Conservation (phyloP, 1,140 invertebrate species). For the Drosophila albomicans region DNA sequence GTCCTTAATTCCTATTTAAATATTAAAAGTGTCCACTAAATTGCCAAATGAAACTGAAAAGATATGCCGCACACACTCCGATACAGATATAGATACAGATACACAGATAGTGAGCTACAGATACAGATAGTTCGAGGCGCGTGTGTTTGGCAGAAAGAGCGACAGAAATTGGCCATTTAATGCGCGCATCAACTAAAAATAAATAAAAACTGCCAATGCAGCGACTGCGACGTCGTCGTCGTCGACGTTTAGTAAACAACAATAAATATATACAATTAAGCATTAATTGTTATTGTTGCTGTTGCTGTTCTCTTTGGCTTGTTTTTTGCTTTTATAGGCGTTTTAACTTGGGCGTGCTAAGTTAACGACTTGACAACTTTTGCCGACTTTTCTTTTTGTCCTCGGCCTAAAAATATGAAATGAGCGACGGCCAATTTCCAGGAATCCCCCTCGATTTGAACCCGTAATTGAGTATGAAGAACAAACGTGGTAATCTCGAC, state of each 20-base stretch:
- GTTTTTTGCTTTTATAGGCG: constrained; percentile 50
- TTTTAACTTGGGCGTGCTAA: constrained; percentile 57
- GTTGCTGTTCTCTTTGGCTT: constrained; percentile 31
- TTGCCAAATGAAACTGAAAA: constrained; percentile 19
- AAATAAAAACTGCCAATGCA: constrained; percentile 67
- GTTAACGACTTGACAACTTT: constrained; percentile 49
- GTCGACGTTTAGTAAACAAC: constrained; percentile 44
- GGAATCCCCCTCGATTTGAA: constrained; percentile 9
- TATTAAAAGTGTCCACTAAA: constrained; percentile 23
- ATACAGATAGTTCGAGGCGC: constrained; percentile 4
- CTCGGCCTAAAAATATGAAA: constrained; percentile 5
- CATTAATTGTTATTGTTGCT: constrained; percentile 41
- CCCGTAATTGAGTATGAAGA: not conserved
- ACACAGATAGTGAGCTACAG: not conserved
- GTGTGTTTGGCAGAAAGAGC: constrained; percentile 9
- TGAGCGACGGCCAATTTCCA: not conserved
- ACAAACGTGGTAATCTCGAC: constrained; percentile 3
- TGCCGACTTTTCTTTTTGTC: not conserved
- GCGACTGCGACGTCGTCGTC: constrained; percentile 19
- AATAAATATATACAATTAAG: constrained; percentile 62
- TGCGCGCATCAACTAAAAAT: constrained; percentile 78
- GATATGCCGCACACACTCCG: not conserved
- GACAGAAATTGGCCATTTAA: constrained; percentile 68
- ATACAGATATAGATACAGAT: too few relatives aligned
- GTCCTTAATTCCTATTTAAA: constrained; percentile 28